Evolutionary conservation across 2,888 invertebrate species (phyloP), one percentile per base, ranked within the genome.

Genomic region (Diabrotica balteata): DNA sequence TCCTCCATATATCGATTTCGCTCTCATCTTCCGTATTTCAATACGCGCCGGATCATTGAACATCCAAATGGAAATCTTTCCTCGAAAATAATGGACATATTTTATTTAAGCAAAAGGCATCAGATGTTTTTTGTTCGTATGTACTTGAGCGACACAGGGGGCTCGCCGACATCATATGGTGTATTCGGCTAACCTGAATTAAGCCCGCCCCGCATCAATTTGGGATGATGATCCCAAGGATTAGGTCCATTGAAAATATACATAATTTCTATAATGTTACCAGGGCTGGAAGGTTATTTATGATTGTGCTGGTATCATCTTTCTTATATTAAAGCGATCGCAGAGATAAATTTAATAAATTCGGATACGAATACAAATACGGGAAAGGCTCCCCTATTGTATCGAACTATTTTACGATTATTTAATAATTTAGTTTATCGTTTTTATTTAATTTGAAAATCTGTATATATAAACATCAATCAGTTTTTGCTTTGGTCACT

Each of bases 191-290:
- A 57, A 57, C 55, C 55, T 47, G 47, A 8, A 47, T 45, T n/a
- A 57, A 11, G 43, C n/a, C n/a, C 11, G 45, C 45, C 55, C 55
- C 44, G 11, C 43, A 55, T 55, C 44, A 55, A 55, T 55, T 55
- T 55, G 43, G 11, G 43, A 55, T 55, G 55, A 55, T 55, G 43
- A 55, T 55, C 55, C 43, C 44, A 11, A 11, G 55, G 55, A 55
- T 55, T 55, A 42, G n/a, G 11, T 44, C 42, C 55, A n/a, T 42
- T 53, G 53, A 32, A 51, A 51, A 51, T 51, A 22, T 51, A 51
- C 51, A 51, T 51, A 51, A 53, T 53, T 42, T 42, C 22, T 32
- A 53, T 10, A 32, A 53, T 53, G 42, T 32, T 54, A 54, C n/a
- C 54, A 42, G 43, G 43, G 43, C 43, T 11, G 32, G n/a, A 43